Evolutionary conservation across 2,888 invertebrate species (phyloP).

Genomic region (Quadroppia sp.): DNA sequence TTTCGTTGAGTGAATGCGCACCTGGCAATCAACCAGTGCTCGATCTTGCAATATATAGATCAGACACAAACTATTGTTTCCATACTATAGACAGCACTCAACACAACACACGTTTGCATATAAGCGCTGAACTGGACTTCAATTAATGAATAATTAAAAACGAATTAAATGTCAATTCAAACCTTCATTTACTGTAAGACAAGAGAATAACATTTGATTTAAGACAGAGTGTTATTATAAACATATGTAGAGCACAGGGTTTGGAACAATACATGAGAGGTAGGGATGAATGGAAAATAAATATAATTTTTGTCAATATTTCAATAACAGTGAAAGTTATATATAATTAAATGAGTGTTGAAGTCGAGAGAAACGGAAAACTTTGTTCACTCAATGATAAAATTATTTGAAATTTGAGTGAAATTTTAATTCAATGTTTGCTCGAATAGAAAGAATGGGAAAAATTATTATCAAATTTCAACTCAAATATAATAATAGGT

Average conservation of each 20-base stretch:
- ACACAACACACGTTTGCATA: neutral
- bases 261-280: too few relatives aligned
- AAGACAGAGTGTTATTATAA: too few relatives aligned
- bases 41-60: slow-evolving; percentile 23
- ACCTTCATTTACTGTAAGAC: too few relatives aligned
- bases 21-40: slow-evolving; percentile 34
- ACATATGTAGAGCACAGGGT: too few relatives aligned
- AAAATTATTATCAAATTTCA: slow-evolving; percentile 20
- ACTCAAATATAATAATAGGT: slow-evolving; percentile 12
- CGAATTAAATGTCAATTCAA: too few relatives aligned
- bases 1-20: slow-evolving; percentile 29
- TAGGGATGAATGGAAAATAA: neutral
- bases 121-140: neutral
- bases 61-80: neutral
- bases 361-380: neutral
- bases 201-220: too few relatives aligned
- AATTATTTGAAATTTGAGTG: neutral
- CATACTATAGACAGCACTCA: neutral
- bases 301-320: neutral
- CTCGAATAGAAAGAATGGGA: neutral
- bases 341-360: neutral
- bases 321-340: neutral
- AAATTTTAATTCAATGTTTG: neutral
- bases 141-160: slow-evolving; percentile 22
- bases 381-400: neutral